These are phyloP conservation scores for Pseudorasbora parva DNA, from an alignment of 2,113 vertebrate species.

Conservation along the genomic window DNA sequence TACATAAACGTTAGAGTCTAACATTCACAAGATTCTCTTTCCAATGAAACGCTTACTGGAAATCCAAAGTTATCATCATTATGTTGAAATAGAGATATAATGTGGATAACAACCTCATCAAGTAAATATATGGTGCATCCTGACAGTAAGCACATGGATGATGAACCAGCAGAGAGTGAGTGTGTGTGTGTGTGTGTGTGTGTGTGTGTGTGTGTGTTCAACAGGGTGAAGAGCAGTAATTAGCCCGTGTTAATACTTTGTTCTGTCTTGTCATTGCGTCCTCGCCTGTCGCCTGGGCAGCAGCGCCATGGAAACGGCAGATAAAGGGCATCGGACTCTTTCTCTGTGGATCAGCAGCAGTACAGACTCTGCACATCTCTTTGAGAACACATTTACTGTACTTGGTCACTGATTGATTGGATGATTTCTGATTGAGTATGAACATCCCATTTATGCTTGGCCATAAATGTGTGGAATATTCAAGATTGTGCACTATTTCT, in stretches of 20 bases:
- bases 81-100: background rate
- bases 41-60: background rate
- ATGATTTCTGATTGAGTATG: too few relatives aligned
- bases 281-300: constrained; percentile 28
- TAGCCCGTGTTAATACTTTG: constrained; percentile 34
- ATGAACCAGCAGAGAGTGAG: background rate
- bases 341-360: background rate
- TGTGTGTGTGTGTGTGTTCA: background rate
- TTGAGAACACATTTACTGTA: background rate
- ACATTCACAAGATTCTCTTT: background rate
- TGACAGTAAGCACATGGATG: background rate
- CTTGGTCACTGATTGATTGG: background rate
- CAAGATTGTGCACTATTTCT: background rate
- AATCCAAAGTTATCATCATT: background rate
- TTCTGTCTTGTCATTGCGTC: constrained; percentile 13
- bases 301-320: constrained; percentile 21
- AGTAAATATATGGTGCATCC: background rate
- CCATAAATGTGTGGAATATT: background rate
- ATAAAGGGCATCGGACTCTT: constrained; percentile 6
- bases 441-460: background rate
- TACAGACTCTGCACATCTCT: background rate
- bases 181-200: background rate
- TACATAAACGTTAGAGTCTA: constrained; percentile 6
- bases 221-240: constrained; percentile 30
- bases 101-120: background rate